phyloP scores from a whole-genome alignment of 2,113 vertebrate genomes.

The Urocitellus parryii region DNA sequence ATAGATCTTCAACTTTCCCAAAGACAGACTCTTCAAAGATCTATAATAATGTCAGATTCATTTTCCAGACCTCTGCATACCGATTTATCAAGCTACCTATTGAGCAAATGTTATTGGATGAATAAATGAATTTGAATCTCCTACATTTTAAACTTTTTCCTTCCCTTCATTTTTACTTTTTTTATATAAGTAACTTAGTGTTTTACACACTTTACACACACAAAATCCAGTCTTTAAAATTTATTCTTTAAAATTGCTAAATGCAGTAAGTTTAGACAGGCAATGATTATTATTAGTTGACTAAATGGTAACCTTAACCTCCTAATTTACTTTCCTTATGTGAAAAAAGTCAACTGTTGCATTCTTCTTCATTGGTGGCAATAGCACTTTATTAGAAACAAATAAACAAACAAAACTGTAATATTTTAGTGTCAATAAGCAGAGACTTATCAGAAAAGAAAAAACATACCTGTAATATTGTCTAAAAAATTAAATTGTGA shows the following conservation, averaged over 20 bases:
- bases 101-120: neutral
- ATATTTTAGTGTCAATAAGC: neutral
- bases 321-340: neutral
- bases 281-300: neutral
- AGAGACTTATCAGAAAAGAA: neutral
- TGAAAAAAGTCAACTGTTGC: neutral
- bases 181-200: neutral
- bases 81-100: neutral
- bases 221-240: neutral
- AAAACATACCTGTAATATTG: neutral
- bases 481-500: conserved; percentile 22
- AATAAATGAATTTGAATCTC: neutral
- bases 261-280: neutral
- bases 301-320: neutral
- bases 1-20: neutral
- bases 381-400: neutral
- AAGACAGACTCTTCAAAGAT: neutral
- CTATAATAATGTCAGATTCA: neutral
- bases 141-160: neutral
- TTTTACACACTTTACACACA: neutral
- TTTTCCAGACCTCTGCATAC: neutral
- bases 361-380: neutral
- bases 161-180: neutral
- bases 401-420: neutral
- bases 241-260: conserved; percentile 22